Evolutionary conservation across 2,797 vertebrate species (phyloP), one percentile per base, ranked within the genome.

Genomic region (Apogon talboti): DNA sequence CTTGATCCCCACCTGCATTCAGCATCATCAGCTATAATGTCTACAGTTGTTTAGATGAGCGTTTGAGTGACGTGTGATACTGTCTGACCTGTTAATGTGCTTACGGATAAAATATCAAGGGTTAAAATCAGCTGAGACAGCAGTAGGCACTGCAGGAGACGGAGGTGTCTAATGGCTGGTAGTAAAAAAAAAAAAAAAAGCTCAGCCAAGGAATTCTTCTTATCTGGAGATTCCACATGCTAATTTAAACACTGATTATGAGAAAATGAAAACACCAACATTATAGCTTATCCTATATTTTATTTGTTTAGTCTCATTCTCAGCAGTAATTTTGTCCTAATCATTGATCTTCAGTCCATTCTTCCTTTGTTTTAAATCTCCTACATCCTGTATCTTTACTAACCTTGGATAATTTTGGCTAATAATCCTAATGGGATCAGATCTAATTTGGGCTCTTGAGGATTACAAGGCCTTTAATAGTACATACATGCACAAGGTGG

Each of bases 341-440:
- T 50, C 0, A 53, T 1, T 56, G n/a, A 42, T 74, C 49, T 52
- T 40, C 6, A 18, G 2, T 46, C 10, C 35, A 60, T 30, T 30
- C 18, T 60, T 30, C 54, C 69, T 66, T 71, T 51, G 19, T 35
- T 66, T 71, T 63, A 67, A 68, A 69, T 63, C 67, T 13, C 18
- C 15, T 15, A 9, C 62, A 30, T 13, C 40, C 38, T 71, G 45
- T 60, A 43, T 66, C 71, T 81, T 79, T 59, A 63, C 63, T 67
- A 44, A 71, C 61, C 59, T 46, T 64, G 58, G 71, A 61, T 84
- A 54, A 78, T 74, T 86, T 73, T 86, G 79, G 78, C 73, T 83
- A 86, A 90, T 93, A 86, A 86, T 75, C 78, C 87, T 91, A 93
- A 93, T 89, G 87, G 88, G 91, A 93, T 94, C 72, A 83, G 57